Evolutionary conservation across 2,888 invertebrate species (phyloP).

Genomic region (Cordilura impudica): DNA sequence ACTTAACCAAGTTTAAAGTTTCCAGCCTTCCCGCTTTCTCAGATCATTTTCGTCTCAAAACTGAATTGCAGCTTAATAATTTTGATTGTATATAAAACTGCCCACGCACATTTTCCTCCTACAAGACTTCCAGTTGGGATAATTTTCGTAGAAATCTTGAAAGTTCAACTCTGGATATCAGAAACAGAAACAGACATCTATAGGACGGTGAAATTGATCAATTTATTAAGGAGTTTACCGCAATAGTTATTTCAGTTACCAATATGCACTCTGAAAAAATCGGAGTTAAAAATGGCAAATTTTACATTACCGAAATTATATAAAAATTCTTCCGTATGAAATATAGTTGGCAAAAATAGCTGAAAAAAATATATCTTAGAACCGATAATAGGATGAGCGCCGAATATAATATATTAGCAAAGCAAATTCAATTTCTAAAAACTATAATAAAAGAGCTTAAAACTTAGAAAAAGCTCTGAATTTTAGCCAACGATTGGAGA

Average conservation of each 20-base stretch:
- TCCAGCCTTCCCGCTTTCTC: background rate
- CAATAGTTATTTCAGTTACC: background rate
- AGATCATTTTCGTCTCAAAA: slow-evolving; percentile 11
- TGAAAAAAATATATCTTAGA: background rate
- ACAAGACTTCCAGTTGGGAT: background rate
- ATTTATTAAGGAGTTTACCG: background rate
- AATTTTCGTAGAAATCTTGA: background rate
- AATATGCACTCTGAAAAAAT: background rate
- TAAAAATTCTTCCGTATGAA: background rate
- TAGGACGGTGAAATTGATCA: background rate
- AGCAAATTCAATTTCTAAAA: background rate
- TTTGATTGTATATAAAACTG: background rate
- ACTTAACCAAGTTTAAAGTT: background rate
- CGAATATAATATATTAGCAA: background rate
- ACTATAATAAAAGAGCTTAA: background rate
- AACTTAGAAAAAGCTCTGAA: no score
- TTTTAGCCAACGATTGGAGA: background rate
- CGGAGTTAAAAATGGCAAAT: background rate
- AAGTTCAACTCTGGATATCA: no score
- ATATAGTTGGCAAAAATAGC: background rate
- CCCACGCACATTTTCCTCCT: background rate
- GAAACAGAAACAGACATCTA: no score
- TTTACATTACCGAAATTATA: background rate
- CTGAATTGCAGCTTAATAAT: background rate
- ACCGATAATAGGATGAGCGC: background rate